Evolutionary conservation across 2,888 invertebrate species (phyloP).

Genomic region (Seira musarum): DNA sequence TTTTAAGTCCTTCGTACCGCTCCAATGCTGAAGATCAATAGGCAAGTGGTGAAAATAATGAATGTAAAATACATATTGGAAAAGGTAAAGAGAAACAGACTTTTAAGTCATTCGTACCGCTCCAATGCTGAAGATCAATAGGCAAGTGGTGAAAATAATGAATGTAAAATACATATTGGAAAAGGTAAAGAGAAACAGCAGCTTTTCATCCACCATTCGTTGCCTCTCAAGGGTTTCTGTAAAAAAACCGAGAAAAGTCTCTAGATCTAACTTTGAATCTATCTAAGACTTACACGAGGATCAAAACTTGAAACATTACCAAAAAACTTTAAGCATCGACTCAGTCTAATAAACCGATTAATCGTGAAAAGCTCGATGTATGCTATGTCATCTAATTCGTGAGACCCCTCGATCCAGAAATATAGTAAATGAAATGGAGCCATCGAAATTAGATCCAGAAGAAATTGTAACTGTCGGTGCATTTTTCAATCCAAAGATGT

Average conservation of each 20-base stretch:
- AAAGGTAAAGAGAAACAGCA: slow-evolving; percentile 59
- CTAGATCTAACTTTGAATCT: not conserved
- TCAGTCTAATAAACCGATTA: slow-evolving; percentile 59
- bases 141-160: slow-evolving; percentile 58
- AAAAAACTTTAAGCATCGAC: slow-evolving; percentile 49
- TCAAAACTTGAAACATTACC: too few species aligned
- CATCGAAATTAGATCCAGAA: slow-evolving; percentile 50
- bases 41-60: slow-evolving; percentile 58
- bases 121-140: slow-evolving; percentile 39
- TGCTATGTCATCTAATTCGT: slow-evolving; percentile 33
- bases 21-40: slow-evolving; percentile 39
- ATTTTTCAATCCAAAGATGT: not conserved
- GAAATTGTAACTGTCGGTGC: slow-evolving; percentile 40
- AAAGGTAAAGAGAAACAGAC: not conserved
- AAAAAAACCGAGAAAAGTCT: not conserved
- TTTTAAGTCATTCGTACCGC: slow-evolving; percentile 34
- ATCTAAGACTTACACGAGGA: too few species aligned
- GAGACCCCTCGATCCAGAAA: slow-evolving; percentile 27
- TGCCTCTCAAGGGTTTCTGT: slow-evolving; percentile 54
- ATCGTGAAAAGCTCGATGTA: slow-evolving; percentile 55
- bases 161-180: slow-evolving; percentile 56
- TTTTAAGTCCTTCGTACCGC: slow-evolving; percentile 36
- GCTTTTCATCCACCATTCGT: slow-evolving; percentile 46
- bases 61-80: slow-evolving; percentile 36
- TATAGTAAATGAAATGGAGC: slow-evolving; percentile 54